phyloP scores from a whole-genome alignment of 2,888 invertebrate species.

The Athripsodes cinereus region DNA sequence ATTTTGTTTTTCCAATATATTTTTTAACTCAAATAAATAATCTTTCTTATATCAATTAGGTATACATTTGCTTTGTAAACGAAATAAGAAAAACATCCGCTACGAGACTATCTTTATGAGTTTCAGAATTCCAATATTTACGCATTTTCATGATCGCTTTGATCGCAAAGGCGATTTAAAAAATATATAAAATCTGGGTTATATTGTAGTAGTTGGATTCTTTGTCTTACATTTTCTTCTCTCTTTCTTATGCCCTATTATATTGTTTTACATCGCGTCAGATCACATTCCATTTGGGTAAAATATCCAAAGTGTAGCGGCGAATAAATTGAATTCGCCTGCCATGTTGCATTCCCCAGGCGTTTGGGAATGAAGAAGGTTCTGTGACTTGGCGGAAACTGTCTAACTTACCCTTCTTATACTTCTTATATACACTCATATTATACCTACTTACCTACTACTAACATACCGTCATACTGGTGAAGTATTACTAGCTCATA shows the following conservation, averaged over 20 bases:
- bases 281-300: conserved; percentile 27
- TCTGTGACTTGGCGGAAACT: conserved; percentile 25
- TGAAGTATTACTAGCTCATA: too few species aligned
- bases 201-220: neutral
- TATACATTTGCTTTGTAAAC: too few species aligned
- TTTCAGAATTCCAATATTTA: too few species aligned
- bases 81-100: too few species aligned
- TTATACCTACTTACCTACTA: too few species aligned
- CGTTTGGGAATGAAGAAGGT: conserved; percentile 17
- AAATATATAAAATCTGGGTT: neutral
- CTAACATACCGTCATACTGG: too few species aligned
- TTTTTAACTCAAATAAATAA: too few species aligned
- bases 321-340: conserved; percentile 27
- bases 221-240: neutral
- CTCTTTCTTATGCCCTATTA: conserved; percentile 6
- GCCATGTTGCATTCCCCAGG: conserved; percentile 26
- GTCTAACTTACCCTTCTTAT: conserved; percentile 15
- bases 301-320: conserved; percentile 25
- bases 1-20: too few species aligned
- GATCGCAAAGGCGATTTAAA: too few species aligned
- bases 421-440: neutral
- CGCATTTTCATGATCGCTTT: too few species aligned
- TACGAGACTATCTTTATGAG: too few species aligned
- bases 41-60: too few species aligned
- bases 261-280: conserved; percentile 22